Evolutionary conservation across 1,140 invertebrate species (phyloP), one percentile per base, ranked within the genome.

Genomic region (Cydia fagiglandana): DNA sequence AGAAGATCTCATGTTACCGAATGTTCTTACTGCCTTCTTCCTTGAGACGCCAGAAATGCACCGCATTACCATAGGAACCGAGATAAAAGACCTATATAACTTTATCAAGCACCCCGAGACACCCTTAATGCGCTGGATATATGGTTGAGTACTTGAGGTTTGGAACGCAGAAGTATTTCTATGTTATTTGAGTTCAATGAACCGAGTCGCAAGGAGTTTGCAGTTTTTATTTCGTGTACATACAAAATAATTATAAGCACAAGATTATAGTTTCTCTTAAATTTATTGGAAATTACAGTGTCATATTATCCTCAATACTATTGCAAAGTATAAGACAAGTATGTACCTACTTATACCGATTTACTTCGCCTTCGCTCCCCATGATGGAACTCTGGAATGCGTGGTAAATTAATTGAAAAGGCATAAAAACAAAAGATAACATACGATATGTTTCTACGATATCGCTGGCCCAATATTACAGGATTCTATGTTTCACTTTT

Each of bases 51-150:
- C 56, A 61, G 56, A 24, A 61, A 24, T 61, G 56, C 20, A 38
- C n/a, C 15, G 30, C 66, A 70, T 70, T 70, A 70, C 34, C 66
- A 70, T 70, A 70, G 34, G 28, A 38, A 17, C 34, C 66, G 13
- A 38, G 66, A 70, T 38, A 70, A 70, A 70, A 61, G 17, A 61
- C 56, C 56, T 61, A 61, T 61, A 61, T 61, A 61, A 61, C 13
- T 41, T 70, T 70, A 70, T 38, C 34, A 45, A 20, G 13, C 34
- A 3, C 34, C 34, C 28, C n/a, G 30, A 38, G 15, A 38, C 30
- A 45, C 3, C 66, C 34, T 70, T 70, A 13, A n/a, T n/a, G 5
- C 17, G 2, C 4, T 70, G 5, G 15, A 70, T 12, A 70, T 70
- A 70, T 10, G 66, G 66, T 70, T 38, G 20, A 38, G 20, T 17